Evolutionary conservation across 2,888 invertebrate species (phyloP).

Genomic region (Drosophila nigritarsus): DNA sequence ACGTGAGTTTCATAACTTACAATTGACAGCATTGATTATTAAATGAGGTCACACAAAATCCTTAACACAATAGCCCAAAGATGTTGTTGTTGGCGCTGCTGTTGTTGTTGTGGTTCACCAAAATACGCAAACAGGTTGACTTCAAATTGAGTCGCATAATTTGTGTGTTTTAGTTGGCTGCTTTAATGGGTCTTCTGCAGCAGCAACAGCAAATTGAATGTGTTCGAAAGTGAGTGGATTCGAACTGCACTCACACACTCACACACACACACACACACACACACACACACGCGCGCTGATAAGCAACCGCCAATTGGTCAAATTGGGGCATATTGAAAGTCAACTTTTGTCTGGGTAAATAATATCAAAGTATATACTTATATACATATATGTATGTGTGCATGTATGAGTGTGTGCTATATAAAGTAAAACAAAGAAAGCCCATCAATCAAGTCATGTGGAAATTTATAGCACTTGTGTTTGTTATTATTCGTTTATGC

Average conservation of each 20-base stretch:
- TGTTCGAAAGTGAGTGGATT: conserved; percentile 4
- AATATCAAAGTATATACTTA: conserved; percentile 2
- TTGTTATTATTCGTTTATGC: conserved; percentile 82
- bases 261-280: too few species aligned
- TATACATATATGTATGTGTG: not conserved
- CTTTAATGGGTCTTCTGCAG: conserved; percentile 6
- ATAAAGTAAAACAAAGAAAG: conserved; percentile 46
- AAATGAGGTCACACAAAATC: conserved; percentile 36
- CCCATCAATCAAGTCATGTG: conserved; percentile 80
- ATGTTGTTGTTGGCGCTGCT: not conserved
- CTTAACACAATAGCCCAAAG: conserved; percentile 3
- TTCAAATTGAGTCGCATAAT: conserved; percentile 27
- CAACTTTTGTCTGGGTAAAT: conserved; percentile 13
- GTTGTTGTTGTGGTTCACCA: not conserved
- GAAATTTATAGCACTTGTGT: conserved; percentile 81
- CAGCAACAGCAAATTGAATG: conserved; percentile 3
- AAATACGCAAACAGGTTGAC: conserved; percentile 29
- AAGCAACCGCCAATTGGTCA: conserved; percentile 32
- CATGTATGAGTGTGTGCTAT: conserved; percentile 7
- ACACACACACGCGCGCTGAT: not conserved
- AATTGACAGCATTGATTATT: conserved; percentile 31
- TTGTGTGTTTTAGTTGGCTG: conserved; percentile 18
- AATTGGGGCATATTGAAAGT: conserved; percentile 26
- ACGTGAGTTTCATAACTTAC: conserved; percentile 1
- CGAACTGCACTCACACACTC: conserved; percentile 10